Percentiles rank a stretch among this genome's conserved stretches.
Evolutionary conservation across 2,113 vertebrate genomes (phyloP).

Genomic region (Uria aalge): DNA sequence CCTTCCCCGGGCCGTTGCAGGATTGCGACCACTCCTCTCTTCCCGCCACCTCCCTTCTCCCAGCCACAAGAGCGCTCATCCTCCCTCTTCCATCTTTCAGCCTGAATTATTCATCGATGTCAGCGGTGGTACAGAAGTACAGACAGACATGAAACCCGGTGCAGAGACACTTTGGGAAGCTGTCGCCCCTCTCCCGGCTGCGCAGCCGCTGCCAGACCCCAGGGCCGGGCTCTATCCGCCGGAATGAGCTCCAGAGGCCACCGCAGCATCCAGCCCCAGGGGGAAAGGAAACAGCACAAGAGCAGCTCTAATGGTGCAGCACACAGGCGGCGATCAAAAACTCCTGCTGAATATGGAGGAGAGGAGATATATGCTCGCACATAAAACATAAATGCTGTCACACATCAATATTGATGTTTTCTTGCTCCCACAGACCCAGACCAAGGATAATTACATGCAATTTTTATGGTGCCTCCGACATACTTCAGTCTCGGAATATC

Average conservation of each 20-base stretch:
- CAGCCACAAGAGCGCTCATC: neutral
- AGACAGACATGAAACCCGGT: neutral
- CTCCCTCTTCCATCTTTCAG: neutral
- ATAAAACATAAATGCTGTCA: conserved; percentile 58
- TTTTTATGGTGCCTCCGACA: conserved; percentile 53
- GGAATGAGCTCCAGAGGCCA: neutral
- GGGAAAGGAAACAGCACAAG: neutral
- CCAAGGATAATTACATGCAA: conserved; percentile 55
- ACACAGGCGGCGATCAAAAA: conserved; percentile 13
- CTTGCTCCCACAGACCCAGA: conserved; percentile 40
- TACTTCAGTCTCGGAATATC: conserved; percentile 25
- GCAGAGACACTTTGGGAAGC: neutral
- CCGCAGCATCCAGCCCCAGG: neutral
- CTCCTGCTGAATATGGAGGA: neutral
- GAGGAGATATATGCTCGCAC: neutral
- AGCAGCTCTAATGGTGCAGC: neutral
- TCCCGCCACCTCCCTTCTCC: neutral
- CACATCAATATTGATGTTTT: conserved; percentile 63
- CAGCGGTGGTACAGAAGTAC: neutral
- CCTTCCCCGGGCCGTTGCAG: fast-evolving
- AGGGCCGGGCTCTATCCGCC: neutral
- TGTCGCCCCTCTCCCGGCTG: fast-evolving
- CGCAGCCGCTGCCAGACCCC: neutral
- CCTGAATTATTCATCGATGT: conserved; percentile 22
- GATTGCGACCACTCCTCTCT: neutral